Base-by-base conservation (phyloP, 2,888 invertebrate genomes). In the Callimorpha dominula region DNA sequence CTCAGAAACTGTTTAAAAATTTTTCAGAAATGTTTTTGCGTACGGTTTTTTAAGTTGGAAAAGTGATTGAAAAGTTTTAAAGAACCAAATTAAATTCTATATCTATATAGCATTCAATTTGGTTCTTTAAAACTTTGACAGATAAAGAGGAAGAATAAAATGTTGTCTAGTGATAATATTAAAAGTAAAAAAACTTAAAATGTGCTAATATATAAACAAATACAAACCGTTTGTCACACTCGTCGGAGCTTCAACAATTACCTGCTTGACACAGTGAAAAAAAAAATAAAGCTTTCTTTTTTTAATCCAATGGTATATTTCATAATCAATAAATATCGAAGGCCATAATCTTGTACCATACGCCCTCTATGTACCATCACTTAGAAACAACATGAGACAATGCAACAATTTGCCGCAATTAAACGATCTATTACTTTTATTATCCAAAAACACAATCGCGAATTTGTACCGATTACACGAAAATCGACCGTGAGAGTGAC, bases 401-500 rank as follows among this genome's bases (percentile, higher is more conserved):
- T 93, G 93, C 93, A 93, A 93, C 90, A 81, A 82, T 74, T 75
- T 65, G 65, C 65, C 70, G 66, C 57, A 72, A 78, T 81, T 78
- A 68, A 78, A 46, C 65, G 64, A 76, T 69, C 73, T 79, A 80
- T 79, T 81, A 79, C 73, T 80, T 82, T 80, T 78, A 80, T 76
- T 74, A 76, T 78, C 76, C 74, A 76, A 77, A 74, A 80, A 79
- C 77, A 84, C 83, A 76, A 78, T 78, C 76, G 80, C 80, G 70
- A 84, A 82, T 84, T 84, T 74, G 83, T 88, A 79, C 79, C 80
- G 74, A 80, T 82, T 83, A 85, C 83, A 84, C 84, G 79, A 85
- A 88, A 90, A 91, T 91, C 90, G 88, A 90, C 90, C 91, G 90
- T 90, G 85, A 82, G 80, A 89, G 85, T 95, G 95, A 95, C 94